phyloP scores from a whole-genome alignment of 2,113 vertebrate species.

The Sinosuthora webbiana region DNA sequence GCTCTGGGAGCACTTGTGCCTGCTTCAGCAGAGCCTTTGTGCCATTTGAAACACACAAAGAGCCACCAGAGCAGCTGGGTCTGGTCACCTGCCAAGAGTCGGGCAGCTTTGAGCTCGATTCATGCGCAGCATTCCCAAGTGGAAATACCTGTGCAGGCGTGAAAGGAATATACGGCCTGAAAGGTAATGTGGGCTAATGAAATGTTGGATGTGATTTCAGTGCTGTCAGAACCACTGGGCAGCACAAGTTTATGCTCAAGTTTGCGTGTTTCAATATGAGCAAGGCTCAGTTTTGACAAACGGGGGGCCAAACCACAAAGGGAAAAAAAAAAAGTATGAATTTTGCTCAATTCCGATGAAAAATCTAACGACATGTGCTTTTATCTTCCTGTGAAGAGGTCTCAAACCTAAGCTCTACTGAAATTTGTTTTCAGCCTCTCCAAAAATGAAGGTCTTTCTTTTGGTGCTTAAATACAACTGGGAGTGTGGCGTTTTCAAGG shows the following conservation, averaged over 20 bases:
- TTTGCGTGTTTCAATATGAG: not conserved
- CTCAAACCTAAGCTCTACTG: not conserved
- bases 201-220: not conserved
- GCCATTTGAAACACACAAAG: not conserved
- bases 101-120: not conserved
- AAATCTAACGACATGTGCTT: not conserved
- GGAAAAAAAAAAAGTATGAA: not conserved
- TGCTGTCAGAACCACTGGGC: not conserved
- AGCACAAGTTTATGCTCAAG: not conserved
- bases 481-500: not conserved
- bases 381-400: not conserved
- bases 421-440: not conserved
- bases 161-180: not conserved
- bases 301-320: rapidly evolving
- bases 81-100: not conserved
- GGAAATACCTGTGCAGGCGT: not conserved
- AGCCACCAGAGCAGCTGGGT: not conserved
- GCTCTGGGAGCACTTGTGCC: not conserved
- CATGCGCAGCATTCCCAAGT: not conserved
- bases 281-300: not conserved
- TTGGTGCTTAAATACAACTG: not conserved
- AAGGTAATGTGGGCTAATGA: not conserved
- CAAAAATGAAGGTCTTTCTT: not conserved
- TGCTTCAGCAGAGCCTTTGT: not conserved
- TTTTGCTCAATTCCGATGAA: not conserved